Percentiles rank a stretch among this genome's conserved stretches.
Evolutionary conservation across 1,140 invertebrate species (phyloP).

Genomic region (Meloidogyne hapla): DNA sequence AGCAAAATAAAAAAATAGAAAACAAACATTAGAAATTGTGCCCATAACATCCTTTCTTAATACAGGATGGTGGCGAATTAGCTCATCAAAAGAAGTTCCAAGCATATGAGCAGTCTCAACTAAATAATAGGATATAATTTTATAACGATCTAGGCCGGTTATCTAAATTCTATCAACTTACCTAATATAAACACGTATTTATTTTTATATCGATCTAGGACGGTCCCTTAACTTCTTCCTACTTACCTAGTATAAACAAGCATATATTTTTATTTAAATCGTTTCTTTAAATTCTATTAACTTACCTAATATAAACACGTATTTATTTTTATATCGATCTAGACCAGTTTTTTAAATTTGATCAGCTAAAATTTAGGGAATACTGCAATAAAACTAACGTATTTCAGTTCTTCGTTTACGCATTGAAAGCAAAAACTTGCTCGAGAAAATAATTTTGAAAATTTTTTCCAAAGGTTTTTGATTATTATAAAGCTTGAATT

Average conservation of each 20-base stretch:
- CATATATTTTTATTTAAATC: too few relatives aligned
- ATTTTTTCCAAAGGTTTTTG: slow-evolving; percentile 81
- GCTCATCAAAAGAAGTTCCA: slow-evolving; percentile 86
- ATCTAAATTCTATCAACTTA: too few relatives aligned
- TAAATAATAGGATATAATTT: slow-evolving; percentile 28
- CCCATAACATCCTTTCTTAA: slow-evolving; percentile 66
- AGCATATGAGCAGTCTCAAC: slow-evolving; percentile 82
- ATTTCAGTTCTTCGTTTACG: slow-evolving; percentile 51
- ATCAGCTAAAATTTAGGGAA: too few relatives aligned
- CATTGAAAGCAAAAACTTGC: slow-evolving; percentile 51
- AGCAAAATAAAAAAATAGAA: neutral
- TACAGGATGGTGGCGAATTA: slow-evolving; percentile 86
- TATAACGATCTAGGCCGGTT: too few relatives aligned
- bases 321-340: too few relatives aligned
- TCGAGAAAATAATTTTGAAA: slow-evolving; percentile 70
- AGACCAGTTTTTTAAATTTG: too few relatives aligned
- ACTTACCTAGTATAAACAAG: too few relatives aligned
- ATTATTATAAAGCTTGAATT: slow-evolving; percentile 76
- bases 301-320: too few relatives aligned
- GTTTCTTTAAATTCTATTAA: too few relatives aligned
- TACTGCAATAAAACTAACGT: slow-evolving; percentile 19
- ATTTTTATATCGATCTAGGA: too few relatives aligned
- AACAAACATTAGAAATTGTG: slow-evolving; percentile 36
- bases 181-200: too few relatives aligned
- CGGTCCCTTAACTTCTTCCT: too few relatives aligned